A percentile compares a stretch with the other conserved stretches of the same genome.
These are phyloP conservation scores for Ectropis grisescens DNA, from an alignment of 1,140 invertebrate species.

Conservation along the genomic window DNA sequence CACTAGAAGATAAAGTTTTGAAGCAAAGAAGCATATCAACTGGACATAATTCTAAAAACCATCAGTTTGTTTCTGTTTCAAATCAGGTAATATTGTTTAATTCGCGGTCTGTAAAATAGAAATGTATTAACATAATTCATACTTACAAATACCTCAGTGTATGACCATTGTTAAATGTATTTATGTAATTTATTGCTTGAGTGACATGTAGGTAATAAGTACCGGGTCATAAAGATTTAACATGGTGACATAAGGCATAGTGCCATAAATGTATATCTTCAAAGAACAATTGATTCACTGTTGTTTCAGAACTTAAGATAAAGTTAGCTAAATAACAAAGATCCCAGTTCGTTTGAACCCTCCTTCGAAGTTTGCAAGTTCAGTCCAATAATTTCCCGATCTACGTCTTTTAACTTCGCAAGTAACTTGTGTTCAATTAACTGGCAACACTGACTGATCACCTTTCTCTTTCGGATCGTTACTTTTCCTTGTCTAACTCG, in stretches of 20 bases:
- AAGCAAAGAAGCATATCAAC: no score
- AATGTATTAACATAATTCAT: no score
- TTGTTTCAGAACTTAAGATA: constrained; percentile 8
- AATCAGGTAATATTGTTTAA: no score
- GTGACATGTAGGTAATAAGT: background rate
- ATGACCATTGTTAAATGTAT: no score
- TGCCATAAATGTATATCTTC: no score
- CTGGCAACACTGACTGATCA: constrained; percentile 43
- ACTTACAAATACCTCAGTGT: no score
- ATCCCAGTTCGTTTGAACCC: constrained; percentile 10
- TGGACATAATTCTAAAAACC: no score
- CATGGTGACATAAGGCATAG: no score
- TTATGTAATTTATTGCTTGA: background rate
- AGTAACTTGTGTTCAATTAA: constrained; percentile 42
- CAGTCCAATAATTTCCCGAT: constrained; percentile 25
- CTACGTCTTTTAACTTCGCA: constrained; percentile 29
- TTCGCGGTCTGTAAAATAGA: no score
- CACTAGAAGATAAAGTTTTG: no score
- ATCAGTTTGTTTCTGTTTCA: no score
- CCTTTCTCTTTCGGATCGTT: constrained; percentile 26
- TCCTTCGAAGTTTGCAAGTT: constrained; percentile 18
- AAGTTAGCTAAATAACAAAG: constrained; percentile 16
- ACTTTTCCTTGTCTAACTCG: constrained; percentile 23
- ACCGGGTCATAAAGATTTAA: no score
- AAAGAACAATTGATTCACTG: constrained; percentile 13